A percentile compares a stretch with the other conserved stretches of the same genome.
These are phyloP conservation scores for Chaetodon trifasciatus DNA, from an alignment of 2,797 vertebrate species.

Conservation along the genomic window DNA sequence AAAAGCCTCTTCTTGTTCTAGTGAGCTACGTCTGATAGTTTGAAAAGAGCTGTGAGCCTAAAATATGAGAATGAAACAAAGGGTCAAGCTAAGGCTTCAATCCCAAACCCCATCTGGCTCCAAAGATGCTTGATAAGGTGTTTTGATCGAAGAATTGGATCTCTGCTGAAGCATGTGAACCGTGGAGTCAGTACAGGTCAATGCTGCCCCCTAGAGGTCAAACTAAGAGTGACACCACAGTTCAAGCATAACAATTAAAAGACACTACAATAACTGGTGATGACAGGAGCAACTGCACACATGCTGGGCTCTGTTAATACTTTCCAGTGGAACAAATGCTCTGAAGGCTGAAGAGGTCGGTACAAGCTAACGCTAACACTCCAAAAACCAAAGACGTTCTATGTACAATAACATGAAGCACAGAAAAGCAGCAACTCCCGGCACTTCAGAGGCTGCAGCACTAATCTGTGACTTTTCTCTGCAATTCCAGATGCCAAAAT, in stretches of 20 bases:
- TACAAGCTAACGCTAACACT: background rate
- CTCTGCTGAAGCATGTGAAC: conserved; percentile 5
- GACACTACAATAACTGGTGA: background rate
- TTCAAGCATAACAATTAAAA: background rate
- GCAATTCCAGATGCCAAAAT: background rate
- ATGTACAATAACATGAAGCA: background rate
- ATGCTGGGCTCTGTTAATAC: background rate
- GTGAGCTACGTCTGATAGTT: background rate
- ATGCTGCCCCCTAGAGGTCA: conserved; percentile 64
- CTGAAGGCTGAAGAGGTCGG: no score
- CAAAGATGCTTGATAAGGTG: background rate
- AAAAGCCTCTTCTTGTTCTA: background rate
- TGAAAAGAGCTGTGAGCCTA: background rate
- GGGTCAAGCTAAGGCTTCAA: background rate
- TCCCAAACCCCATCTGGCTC: background rate
- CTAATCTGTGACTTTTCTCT: background rate
- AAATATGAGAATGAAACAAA: background rate
- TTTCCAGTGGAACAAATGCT: no score
- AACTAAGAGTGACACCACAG: background rate
- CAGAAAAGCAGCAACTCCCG: background rate
- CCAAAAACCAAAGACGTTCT: background rate
- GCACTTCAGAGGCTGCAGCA: background rate
- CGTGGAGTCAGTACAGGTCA: background rate
- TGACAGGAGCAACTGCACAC: background rate
- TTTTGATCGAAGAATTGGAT: conserved; percentile 13